These are phyloP conservation scores for Sebastes umbrosus DNA, from an alignment of 2,797 vertebrate species.

Conservation along the genomic window DNA sequence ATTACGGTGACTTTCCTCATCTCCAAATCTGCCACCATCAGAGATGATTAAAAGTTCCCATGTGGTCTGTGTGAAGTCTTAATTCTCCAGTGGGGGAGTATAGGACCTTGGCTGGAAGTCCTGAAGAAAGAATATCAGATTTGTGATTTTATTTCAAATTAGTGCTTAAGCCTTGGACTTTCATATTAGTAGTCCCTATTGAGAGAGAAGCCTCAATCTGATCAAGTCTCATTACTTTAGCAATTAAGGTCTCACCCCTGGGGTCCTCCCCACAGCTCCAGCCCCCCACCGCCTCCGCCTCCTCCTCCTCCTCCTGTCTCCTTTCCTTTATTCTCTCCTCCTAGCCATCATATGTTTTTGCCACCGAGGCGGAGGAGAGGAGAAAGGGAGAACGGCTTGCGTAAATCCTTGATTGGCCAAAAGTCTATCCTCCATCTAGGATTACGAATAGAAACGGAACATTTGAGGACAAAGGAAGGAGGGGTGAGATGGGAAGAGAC, in stretches of 20 bases:
- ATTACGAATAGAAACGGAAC: slow-evolving; percentile 80
- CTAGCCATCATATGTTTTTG: slow-evolving; percentile 64
- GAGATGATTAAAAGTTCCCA: slow-evolving; percentile 75
- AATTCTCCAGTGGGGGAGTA: slow-evolving; percentile 62
- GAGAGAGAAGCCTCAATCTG: slow-evolving; percentile 78
- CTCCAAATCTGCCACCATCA: slow-evolving; percentile 64
- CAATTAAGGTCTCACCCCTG: slow-evolving; percentile 81
- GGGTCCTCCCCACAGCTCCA: slow-evolving; percentile 61
- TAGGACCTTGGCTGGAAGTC: slow-evolving; percentile 64
- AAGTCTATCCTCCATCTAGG: slow-evolving; percentile 77
- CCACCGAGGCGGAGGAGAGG: slow-evolving; percentile 50
- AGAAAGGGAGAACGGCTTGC: slow-evolving; percentile 64
- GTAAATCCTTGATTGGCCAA: slow-evolving; percentile 82
- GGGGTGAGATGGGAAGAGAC: slow-evolving; percentile 52
- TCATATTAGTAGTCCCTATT: slow-evolving; percentile 81
- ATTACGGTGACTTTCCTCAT: slow-evolving; percentile 56
- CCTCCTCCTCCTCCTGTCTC: slow-evolving; percentile 23
- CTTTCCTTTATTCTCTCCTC: slow-evolving; percentile 49
- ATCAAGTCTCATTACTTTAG: slow-evolving; percentile 86
- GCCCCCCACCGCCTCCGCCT: neutral
- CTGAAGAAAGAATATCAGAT: slow-evolving; percentile 80
- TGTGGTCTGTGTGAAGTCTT: slow-evolving; percentile 70
- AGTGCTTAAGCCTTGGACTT: slow-evolving; percentile 81
- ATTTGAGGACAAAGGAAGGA: slow-evolving; percentile 76
- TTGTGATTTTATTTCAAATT: slow-evolving; percentile 80